Evolutionary conservation across 2,113 vertebrate genomes (phyloP).

Genomic region (Solea solea): DNA sequence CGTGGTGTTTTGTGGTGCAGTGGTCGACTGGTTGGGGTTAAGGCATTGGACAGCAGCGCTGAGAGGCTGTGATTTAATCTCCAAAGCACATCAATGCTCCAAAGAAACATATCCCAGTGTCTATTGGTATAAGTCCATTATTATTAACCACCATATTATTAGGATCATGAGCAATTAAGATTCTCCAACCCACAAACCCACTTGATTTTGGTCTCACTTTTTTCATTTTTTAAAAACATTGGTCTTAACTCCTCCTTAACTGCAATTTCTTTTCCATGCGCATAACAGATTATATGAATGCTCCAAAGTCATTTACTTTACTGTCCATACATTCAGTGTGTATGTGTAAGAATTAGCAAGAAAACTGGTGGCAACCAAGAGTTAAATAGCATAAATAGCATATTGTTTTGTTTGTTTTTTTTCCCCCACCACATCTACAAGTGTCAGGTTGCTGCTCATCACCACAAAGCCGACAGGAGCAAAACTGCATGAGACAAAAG

Average conservation of each 20-base stretch:
- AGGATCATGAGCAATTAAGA: conserved; percentile 32
- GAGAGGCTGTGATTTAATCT: conserved; percentile 55
- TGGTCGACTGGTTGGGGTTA: conserved; percentile 69
- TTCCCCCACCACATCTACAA: conserved; percentile 25
- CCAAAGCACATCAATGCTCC: conserved; percentile 39
- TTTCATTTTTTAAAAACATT: conserved; percentile 26
- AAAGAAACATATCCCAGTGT: conserved; percentile 48
- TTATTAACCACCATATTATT: conserved; percentile 32
- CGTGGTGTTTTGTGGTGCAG: conserved; percentile 15
- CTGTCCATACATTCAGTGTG: conserved; percentile 78
- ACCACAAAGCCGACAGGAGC: conserved; percentile 55
- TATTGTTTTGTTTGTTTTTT: conserved; percentile 13
- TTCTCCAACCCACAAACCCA: conserved; percentile 12
- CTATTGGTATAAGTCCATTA: conserved; percentile 35
- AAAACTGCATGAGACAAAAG: conserved; percentile 47
- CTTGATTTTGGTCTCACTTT: conserved; percentile 51
- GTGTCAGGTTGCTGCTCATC: conserved; percentile 45
- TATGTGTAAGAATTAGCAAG: conserved; percentile 67
- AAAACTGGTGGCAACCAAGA: conserved; percentile 68
- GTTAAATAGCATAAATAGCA: conserved; percentile 79
- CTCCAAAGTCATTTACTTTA: conserved; percentile 50
- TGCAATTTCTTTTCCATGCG: conserved; percentile 64
- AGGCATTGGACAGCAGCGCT: conserved; percentile 79
- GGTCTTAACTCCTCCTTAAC: conserved; percentile 29
- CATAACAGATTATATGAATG: conserved; percentile 63